A percentile compares a stretch with the other conserved stretches of the same genome.
phyloP scores from a whole-genome alignment of 2,888 invertebrate species.

The Cybosia mesomella region DNA sequence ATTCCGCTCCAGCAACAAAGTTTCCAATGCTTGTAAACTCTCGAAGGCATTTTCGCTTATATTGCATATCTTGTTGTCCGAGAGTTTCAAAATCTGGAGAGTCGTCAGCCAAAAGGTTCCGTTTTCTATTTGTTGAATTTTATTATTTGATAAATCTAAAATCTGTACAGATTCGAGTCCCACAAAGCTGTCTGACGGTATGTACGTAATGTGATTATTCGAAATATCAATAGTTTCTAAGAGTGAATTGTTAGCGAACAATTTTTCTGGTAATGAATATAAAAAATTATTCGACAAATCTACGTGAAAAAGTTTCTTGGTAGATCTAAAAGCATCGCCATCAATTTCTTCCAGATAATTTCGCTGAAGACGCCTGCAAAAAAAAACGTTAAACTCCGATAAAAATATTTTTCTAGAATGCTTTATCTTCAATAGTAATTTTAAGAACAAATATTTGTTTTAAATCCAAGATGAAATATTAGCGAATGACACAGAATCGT shows the following conservation, averaged over 20 bases:
- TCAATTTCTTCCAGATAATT: slow-evolving; percentile 89
- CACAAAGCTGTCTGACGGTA: slow-evolving; percentile 87
- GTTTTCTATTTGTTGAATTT: slow-evolving; percentile 87
- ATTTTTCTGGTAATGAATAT: slow-evolving; percentile 83
- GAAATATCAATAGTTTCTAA: slow-evolving; percentile 89
- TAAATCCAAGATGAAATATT: slow-evolving; percentile 6
- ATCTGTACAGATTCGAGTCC: slow-evolving; percentile 88
- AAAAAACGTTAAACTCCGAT: slow-evolving; percentile 21
- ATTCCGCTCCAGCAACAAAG: slow-evolving; percentile 86
- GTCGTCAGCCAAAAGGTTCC: slow-evolving; percentile 86
- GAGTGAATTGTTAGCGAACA: slow-evolving; percentile 87
- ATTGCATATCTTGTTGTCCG: slow-evolving; percentile 89
- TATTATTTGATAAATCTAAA: slow-evolving; percentile 90
- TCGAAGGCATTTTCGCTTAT: slow-evolving; percentile 87
- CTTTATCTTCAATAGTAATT: not conserved
- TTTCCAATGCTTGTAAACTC: slow-evolving; percentile 82
- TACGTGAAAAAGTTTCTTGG: slow-evolving; percentile 89
- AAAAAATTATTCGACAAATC: slow-evolving; percentile 90
- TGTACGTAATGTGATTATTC: slow-evolving; percentile 87
- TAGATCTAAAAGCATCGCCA: slow-evolving; percentile 84
- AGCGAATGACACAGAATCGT: not conserved
- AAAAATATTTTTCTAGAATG: not conserved
- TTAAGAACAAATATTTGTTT: not conserved
- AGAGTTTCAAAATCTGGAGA: slow-evolving; percentile 89
- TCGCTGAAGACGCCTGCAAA: slow-evolving; percentile 88